A percentile compares a stretch with the other conserved stretches of the same genome.
phyloP scores from a whole-genome alignment of 2,113 vertebrate genomes.

The Cnemophilus loriae region DNA sequence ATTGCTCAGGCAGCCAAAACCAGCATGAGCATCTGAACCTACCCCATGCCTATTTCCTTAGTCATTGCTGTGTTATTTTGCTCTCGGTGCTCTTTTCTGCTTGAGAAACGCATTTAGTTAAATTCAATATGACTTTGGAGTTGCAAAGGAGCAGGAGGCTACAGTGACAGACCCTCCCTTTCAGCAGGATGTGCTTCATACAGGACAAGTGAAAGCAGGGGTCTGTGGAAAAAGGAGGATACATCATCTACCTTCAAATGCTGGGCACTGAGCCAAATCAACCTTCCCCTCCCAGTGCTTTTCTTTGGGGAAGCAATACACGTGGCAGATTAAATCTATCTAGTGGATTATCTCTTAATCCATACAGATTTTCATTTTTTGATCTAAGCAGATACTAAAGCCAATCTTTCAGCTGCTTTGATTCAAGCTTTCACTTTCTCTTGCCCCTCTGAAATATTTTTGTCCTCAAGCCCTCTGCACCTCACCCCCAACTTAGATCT shows the following conservation, averaged over 20 bases:
- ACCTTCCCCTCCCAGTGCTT: not conserved
- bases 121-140: not conserved
- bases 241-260: not conserved
- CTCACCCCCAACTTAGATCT: not conserved
- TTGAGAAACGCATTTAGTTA: not conserved
- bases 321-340: conserved; percentile 28
- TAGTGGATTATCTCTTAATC: conserved; percentile 45
- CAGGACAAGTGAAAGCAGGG: not conserved
- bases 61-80: not conserved
- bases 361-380: conserved; percentile 7
- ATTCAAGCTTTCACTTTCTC: not conserved
- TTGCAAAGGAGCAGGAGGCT: not conserved
- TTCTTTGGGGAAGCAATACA: not conserved
- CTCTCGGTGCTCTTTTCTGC: not conserved
- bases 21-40: not conserved
- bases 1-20: not conserved
- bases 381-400: conserved; percentile 39
- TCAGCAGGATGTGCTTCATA: not conserved
- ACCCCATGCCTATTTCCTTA: not conserved
- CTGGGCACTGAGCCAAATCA: not conserved
- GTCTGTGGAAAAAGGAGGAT: not conserved
- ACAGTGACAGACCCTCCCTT: not conserved
- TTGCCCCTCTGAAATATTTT: not conserved
- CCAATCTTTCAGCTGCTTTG: conserved; percentile 17
- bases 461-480: not conserved